Conservation (phyloP, 2,888 invertebrate species). For the Acanthosepion lycidas region DNA sequence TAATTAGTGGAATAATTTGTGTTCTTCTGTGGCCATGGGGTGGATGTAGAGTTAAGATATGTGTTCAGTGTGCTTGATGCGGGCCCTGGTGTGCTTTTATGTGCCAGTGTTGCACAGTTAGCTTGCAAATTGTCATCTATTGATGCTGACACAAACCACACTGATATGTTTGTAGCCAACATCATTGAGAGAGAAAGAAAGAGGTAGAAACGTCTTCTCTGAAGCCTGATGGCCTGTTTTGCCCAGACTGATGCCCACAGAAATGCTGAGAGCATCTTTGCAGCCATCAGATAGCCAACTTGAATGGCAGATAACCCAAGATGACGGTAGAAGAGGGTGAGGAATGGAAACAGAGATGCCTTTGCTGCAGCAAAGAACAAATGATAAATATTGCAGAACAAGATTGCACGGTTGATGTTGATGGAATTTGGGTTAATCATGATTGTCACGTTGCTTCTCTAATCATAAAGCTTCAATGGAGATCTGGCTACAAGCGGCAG, state of each 20-base stretch:
- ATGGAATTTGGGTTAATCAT: slow-evolving; percentile 56
- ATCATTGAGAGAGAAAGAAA: slow-evolving; percentile 68
- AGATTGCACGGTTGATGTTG: slow-evolving; percentile 64
- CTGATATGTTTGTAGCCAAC: slow-evolving; percentile 63
- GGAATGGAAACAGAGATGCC: slow-evolving; percentile 69
- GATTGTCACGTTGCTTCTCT: not conserved
- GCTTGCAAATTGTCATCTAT: slow-evolving; percentile 34
- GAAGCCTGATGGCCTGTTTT: slow-evolving; percentile 66
- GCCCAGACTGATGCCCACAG: slow-evolving; percentile 70
- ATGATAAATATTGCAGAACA: slow-evolving; percentile 66
- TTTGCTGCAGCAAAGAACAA: slow-evolving; percentile 68
- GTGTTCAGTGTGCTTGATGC: not conserved
- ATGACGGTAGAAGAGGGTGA: slow-evolving; percentile 68
- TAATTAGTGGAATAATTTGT: not conserved
- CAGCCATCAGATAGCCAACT: slow-evolving; percentile 66
- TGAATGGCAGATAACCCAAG: slow-evolving; percentile 68
- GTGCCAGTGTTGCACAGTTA: not conserved
- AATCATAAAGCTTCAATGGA: not conserved
- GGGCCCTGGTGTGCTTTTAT: not conserved
- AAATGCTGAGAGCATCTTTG: slow-evolving; percentile 65
- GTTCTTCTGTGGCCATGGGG: not conserved
- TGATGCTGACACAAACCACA: slow-evolving; percentile 59
- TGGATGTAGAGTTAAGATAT: not conserved
- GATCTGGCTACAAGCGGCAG: not conserved
- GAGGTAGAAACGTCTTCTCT: slow-evolving; percentile 64